Evolutionary conservation across 2,888 invertebrate species (phyloP), one percentile per base, ranked within the genome.

Genomic region (Thysanoteuthis rhombus): DNA sequence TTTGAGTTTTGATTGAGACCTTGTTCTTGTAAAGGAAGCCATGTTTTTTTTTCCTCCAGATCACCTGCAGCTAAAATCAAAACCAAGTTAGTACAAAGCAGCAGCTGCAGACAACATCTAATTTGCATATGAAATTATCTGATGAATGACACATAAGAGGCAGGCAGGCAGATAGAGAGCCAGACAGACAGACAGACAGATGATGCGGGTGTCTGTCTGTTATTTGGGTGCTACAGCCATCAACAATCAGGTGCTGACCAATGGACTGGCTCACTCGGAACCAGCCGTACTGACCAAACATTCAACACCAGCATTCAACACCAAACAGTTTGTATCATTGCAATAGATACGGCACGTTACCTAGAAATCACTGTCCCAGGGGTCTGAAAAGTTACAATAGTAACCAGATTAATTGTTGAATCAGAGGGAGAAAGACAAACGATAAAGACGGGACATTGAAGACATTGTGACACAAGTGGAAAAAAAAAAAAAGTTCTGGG

Each of bases 341-440:
- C 91, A 93, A 92, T 92, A 93, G 89, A 52, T n/a, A n/a, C 93
- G 91, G n/a, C 39, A 90, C 58, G 58, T 95, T 95, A 95, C 95
- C 95, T 95, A 95, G 94, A 94, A 94, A 94, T 95, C 95, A 95
- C 95, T 95, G 94, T 95, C 95, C 95, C 95, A 95, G 94, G 95
- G 94, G 93, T 95, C 95, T 95, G 95, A 94, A 95, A 95, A 45
- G 39, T 92, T 92, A 45, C 22, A 92, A 92, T 45, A n/a, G 92
- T 22, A 92, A 45, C 92, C 92, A 92, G 19, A 45, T 92, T 92
- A 92, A 42, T 92, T 12, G 3, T n/a, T n/a, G 75, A 36, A n/a
- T 36, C 75, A 75, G n/a, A 75, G n/a, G 10, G 75, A n/a, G n/a
- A 75, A 4, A 75, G 16, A n/a, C 5, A n/a, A 75, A n/a, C 16